Conservation (phyloP, 2,113 vertebrate genomes). For the Cairina moschata region DNA sequence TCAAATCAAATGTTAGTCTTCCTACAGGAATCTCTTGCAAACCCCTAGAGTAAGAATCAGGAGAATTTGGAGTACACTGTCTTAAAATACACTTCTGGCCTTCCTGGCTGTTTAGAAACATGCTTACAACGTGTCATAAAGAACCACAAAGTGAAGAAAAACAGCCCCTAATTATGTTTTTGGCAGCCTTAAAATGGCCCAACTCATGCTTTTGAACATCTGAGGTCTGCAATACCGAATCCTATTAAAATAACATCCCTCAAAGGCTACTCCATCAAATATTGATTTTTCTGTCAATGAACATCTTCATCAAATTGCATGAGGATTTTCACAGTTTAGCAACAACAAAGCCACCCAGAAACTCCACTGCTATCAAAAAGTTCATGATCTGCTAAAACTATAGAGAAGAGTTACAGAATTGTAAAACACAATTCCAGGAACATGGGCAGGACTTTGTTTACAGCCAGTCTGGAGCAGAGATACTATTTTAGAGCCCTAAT, state of each 20-base stretch:
- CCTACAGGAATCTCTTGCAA: neutral
- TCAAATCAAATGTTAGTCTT: neutral
- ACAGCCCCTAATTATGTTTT: neutral
- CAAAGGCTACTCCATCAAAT: neutral
- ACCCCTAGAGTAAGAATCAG: neutral
- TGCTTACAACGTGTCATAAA: neutral
- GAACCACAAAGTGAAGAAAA: neutral
- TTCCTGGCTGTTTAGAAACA: neutral
- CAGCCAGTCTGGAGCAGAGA: neutral
- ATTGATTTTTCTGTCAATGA: neutral
- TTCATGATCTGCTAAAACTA: neutral
- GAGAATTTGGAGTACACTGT: neutral
- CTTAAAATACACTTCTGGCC: neutral
- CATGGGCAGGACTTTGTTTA: neutral
- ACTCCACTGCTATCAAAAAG: neutral
- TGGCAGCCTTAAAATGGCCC: neutral
- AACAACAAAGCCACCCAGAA: neutral
- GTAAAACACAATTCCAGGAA: neutral
- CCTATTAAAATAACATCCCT: neutral
- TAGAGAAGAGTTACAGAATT: neutral
- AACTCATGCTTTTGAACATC: neutral
- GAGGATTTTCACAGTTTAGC: neutral
- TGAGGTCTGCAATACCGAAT: neutral
- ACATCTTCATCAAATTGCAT: neutral
- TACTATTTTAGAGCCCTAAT: neutral